phyloP scores from a whole-genome alignment of 2,888 invertebrate genomes.

The Euclidia mi region DNA sequence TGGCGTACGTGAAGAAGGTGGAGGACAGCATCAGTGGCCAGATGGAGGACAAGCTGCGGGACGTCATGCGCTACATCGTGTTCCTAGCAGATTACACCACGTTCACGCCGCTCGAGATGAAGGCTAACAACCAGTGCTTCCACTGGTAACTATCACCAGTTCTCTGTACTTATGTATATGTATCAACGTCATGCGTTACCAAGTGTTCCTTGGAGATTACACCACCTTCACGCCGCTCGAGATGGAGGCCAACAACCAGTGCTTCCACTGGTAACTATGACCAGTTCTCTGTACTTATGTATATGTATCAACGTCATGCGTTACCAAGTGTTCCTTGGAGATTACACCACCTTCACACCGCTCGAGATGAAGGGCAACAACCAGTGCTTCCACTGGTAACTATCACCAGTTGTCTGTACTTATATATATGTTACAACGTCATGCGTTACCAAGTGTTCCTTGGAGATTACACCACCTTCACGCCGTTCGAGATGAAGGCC shows the following conservation, averaged over 20 bases:
- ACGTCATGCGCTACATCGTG: conserved; percentile 92
- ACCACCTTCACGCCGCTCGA: conserved; percentile 94
- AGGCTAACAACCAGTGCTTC: conserved; percentile 96
- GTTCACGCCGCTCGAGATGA: conserved; percentile 95
- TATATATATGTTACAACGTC: too few relatives aligned
- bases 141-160: conserved; percentile 91
- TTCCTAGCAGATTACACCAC: conserved; percentile 96
- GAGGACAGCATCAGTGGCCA: conserved; percentile 92
- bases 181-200: conserved; percentile 92
- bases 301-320: conserved; percentile 91
- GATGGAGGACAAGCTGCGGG: conserved; percentile 94
- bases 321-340: conserved; percentile 95
- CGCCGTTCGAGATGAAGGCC: conserved; percentile 96
- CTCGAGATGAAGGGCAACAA: conserved; percentile 97
- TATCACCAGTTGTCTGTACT: too few relatives aligned
- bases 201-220: conserved; percentile 96
- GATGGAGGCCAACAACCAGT: conserved; percentile 96
- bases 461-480: conserved; percentile 94
- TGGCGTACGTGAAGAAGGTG: conserved; percentile 93
- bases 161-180: too few relatives aligned
- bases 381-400: conserved; percentile 95
- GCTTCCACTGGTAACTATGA: conserved; percentile 93
- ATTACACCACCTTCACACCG: conserved; percentile 94
- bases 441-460: conserved; percentile 95
- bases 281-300: too few relatives aligned